phyloP scores from a whole-genome alignment of 1,140 invertebrate genomes.

The Drosophila kikkawai region DNA sequence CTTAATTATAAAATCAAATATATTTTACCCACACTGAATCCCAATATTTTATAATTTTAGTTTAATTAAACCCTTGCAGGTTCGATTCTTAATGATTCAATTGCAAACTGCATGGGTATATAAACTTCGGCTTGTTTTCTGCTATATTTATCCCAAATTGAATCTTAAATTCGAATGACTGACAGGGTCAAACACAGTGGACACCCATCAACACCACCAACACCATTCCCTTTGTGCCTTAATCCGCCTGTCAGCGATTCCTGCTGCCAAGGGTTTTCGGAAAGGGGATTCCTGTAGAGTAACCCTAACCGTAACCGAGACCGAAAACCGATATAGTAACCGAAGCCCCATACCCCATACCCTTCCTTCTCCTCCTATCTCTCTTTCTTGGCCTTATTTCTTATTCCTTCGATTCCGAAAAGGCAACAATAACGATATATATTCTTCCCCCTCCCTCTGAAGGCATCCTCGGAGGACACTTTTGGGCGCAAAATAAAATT shows the following conservation, averaged over 20 bases:
- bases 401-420: conserved; percentile 9
- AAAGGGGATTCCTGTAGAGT: conserved; percentile 17
- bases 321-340: conserved; percentile 39
- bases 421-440: conserved; percentile 5
- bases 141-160: conserved; percentile 4
- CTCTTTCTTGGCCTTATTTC: not conserved
- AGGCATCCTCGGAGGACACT: conserved; percentile 14
- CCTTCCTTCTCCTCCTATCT: not conserved
- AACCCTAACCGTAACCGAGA: conserved; percentile 45
- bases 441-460: not conserved
- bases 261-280: conserved; percentile 50
- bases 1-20: no score
- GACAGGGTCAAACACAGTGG: conserved; percentile 54
- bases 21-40: no score
- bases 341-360: not conserved
- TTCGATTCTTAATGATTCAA: no score
- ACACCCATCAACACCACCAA: conserved; percentile 18
- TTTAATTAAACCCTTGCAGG: no score
- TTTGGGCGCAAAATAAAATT: conserved; percentile 42
- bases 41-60: no score
- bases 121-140: not conserved
- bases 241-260: conserved; percentile 62
- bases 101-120: no score
- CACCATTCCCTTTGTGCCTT: conserved; percentile 47
- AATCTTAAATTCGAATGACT: not conserved